Conservation (phyloP, 2,113 vertebrate species). For the Pteronura brasiliensis region DNA sequence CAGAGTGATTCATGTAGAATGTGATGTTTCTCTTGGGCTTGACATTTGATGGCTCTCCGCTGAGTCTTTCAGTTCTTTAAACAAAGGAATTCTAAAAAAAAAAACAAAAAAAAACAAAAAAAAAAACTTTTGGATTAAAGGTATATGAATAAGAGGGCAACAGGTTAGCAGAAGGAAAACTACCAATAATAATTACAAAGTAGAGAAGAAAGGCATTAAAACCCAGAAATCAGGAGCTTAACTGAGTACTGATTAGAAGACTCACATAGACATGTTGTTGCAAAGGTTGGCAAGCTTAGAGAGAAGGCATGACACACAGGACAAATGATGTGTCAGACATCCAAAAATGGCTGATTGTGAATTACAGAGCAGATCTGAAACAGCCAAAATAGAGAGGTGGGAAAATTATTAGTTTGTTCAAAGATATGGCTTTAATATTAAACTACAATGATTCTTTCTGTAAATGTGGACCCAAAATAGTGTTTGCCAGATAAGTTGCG, state of each 20-base stretch:
- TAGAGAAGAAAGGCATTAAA: not conserved
- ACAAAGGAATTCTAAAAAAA: not conserved
- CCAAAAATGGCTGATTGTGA: slow-evolving; percentile 25
- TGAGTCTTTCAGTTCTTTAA: not conserved
- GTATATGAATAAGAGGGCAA: not conserved
- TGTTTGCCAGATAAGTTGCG: too few relatives aligned
- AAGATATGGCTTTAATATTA: slow-evolving; percentile 37
- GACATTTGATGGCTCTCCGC: accelerated
- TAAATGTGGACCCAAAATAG: too few relatives aligned
- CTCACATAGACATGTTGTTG: not conserved
- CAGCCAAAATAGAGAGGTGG: not conserved
- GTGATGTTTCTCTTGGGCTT: accelerated
- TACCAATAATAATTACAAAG: not conserved
- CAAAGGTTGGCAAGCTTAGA: not conserved
- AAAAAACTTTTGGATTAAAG: not conserved
- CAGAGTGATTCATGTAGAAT: too few relatives aligned
- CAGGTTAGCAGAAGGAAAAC: not conserved
- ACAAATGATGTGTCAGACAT: not conserved
- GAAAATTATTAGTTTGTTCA: slow-evolving; percentile 37
- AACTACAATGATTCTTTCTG: not conserved
- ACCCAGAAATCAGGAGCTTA: not conserved
- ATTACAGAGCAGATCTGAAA: slow-evolving; percentile 22
- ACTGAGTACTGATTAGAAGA: not conserved
- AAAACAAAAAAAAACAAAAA: too few relatives aligned
- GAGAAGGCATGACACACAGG: slow-evolving; percentile 3